Base-by-base conservation (phyloP, 2,113 vertebrate genomes). In the Hiodon alosoides region DNA sequence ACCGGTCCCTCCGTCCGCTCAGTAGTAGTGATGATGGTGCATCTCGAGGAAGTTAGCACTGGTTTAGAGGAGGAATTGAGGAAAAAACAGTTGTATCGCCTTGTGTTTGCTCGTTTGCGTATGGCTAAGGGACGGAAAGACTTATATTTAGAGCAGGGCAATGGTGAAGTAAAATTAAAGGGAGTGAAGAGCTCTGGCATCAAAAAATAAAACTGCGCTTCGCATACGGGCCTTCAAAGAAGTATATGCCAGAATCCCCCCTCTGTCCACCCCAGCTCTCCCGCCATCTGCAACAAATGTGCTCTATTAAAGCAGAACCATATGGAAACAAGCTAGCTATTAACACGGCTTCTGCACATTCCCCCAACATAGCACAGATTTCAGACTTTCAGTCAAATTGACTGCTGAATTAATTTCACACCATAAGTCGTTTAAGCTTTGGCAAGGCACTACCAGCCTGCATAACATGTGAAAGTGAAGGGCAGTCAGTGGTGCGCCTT, bases 241-340 rank as follows among this genome's bases (percentile, higher is more conserved):
- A 88, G 81, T 89, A 87, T 85, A 90, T 94, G 90, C 89, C 92
- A 93, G 92, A 89, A 89, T 89, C 31, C 88, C 91, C 87, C 90
- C 85, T 88, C 90, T 91, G 90, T 88, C 82, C 90, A 90, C 91
- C 31, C 90, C 89, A 52, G 86, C 86, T 91, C 89, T 95, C 94
- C 90, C 91, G 89, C 92, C 94, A 97, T 96, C 94, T 96, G 94
- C 88, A 95, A 91, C 90, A 93, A 96, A 95, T 94, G 94, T 93
- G 90, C 91, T 94, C 93, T 87, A 94, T 93, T 95, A 95, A 95
- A 95, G 93, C 90, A 94, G 90, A 92, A 96, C 93, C 94, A 96
- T 96, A 94, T 97, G 94, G 94, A 95, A 94, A 93, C 89, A 93
- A 93, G 90, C 91, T 93, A 89, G 88, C 90, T 94, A 95, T 97